Base-by-base conservation (phyloP, 2,888 invertebrate species). In the Pandemis heparana region DNA sequence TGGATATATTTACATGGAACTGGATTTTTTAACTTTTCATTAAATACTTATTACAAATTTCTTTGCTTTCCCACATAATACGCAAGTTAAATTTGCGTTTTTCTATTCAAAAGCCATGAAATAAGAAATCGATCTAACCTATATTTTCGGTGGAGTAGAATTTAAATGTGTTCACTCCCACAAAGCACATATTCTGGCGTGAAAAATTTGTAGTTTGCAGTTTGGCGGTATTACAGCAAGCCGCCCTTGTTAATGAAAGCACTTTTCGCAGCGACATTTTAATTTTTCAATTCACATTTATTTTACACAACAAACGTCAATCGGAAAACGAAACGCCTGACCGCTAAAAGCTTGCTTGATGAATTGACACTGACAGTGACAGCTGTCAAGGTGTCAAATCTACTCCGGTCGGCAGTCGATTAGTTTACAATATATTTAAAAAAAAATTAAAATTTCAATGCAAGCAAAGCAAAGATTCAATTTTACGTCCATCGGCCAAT, bases 211-310 rank as follows among this genome's bases (percentile, higher is more conserved):
- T 84, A 51, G 84, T 80, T 78, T 89, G 89, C 65, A 90, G 77
- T 77, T 86, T 88, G 61, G 84, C 75, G 68, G 85, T 82, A 79
- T 86, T 89, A 83, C 86, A 88, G 82, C 86, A 92, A 66, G 86
- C 81, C 66, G 86, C 83, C 85, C 85, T 89, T 70, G 91, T 86
- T 78, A 92, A 79, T 81, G 85, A 89, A 78, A 92, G 81, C 79
- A 88, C 86, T 89, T 92, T 94, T 84, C 89, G 88, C 51, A 94
- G 83, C 83, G 91, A 90, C 94, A 94, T 94, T 84, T 85, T 81
- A 80, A 80, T 77, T 77, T 83, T 84, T 82, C 56, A 76, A 86
- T 87, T 87, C 83, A 86, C 87, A 83, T 83, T 81, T 67, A 75
- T 74, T 74, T 74, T 69, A 75, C 66, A 75, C 80, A 85, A 83